phyloP scores from a whole-genome alignment of 2,113 vertebrate species.

The Ophiodon elongatus region DNA sequence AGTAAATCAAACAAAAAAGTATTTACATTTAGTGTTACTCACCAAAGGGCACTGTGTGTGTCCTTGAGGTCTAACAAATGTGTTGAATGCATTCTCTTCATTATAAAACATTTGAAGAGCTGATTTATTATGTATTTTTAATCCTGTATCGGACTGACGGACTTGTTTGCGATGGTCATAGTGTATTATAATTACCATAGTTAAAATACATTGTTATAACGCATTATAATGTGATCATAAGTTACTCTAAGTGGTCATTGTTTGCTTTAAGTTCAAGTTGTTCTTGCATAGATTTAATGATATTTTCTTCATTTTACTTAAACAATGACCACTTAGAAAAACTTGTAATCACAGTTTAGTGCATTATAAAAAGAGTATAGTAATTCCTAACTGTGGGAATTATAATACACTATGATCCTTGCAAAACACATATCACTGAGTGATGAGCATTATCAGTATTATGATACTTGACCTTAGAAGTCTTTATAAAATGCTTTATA shows the following conservation, averaged over 20 bases:
- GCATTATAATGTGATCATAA: not conserved
- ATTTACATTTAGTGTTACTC: not conserved
- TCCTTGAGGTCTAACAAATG: not conserved
- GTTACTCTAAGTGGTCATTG: too few species aligned
- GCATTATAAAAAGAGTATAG: not conserved
- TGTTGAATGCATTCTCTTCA: not conserved
- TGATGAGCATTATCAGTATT: too few species aligned
- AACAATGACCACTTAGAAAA: not conserved
- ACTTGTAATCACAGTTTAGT: not conserved
- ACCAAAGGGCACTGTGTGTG: not conserved
- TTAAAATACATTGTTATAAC: not conserved
- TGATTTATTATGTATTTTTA: not conserved
- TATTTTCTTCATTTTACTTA: too few species aligned
- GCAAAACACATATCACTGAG: too few species aligned
- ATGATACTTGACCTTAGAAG: too few species aligned
- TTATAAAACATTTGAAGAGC: not conserved
- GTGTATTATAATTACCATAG: too few species aligned
- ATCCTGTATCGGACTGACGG: not conserved
- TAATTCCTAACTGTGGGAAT: not conserved
- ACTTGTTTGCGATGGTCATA: too few species aligned
- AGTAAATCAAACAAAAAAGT: not conserved
- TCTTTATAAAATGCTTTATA: too few species aligned
- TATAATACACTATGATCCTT: too few species aligned
- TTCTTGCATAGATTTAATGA: too few species aligned
- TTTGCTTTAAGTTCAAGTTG: not conserved